Evolutionary conservation across 53 echinoderm and acorn worm species (phyloP).

Genomic region (Luidia sarsii): DNA sequence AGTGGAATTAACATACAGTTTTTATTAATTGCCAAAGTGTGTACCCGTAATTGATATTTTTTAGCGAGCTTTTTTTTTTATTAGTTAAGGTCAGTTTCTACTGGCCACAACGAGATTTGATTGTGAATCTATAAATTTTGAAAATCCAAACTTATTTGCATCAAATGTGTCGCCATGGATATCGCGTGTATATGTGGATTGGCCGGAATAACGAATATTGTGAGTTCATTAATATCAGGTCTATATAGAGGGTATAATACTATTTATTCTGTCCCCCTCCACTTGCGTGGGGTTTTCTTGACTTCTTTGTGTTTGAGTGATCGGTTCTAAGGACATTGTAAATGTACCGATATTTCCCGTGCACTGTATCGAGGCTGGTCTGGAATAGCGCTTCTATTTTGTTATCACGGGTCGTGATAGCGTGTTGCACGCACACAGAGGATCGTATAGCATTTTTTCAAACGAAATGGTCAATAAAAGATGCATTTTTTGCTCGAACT

Average conservation of each 20-base stretch:
- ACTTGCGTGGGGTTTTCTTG: too few species aligned
- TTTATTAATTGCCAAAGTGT: too few species aligned
- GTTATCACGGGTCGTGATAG: slow-evolving; percentile 8
- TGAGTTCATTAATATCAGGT: neutral
- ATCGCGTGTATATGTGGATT: neutral
- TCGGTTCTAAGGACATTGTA: neutral
- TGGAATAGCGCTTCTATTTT: neutral
- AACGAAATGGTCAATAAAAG: slow-evolving; percentile 32
- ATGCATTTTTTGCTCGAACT: slow-evolving; percentile 40
- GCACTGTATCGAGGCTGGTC: slow-evolving; percentile 11
- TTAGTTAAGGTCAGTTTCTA: too few species aligned
- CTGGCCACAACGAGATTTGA: too few species aligned
- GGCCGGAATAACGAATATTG: neutral
- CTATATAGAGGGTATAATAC: neutral
- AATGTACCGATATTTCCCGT: slow-evolving; percentile 10
- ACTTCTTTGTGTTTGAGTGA: neutral
- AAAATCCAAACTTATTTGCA: too few species aligned
- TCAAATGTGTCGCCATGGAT: too few species aligned
- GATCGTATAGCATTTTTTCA: neutral
- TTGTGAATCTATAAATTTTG: too few species aligned
- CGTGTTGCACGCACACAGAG: slow-evolving; percentile 31
- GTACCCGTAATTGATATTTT: too few species aligned
- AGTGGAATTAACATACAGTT: too few species aligned
- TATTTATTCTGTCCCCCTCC: too few species aligned
- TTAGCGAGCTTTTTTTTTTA: too few species aligned